These are phyloP conservation scores for Hedya salicella DNA, from an alignment of 2,888 invertebrate genomes.

Conservation along the genomic window DNA sequence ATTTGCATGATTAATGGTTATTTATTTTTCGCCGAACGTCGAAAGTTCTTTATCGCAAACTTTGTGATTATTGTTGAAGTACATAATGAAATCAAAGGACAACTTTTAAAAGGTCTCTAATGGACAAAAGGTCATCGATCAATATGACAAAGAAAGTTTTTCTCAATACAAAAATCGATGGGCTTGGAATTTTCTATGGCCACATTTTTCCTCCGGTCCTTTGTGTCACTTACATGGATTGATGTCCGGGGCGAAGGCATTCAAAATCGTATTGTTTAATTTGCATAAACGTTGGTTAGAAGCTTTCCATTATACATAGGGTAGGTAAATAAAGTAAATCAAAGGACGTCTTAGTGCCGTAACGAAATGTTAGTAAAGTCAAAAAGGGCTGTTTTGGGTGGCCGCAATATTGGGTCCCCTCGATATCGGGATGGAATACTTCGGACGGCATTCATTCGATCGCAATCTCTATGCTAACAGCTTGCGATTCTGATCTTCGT, in stretches of 20 bases:
- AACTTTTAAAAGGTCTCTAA: slow-evolving; percentile 81
- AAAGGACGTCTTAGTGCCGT: slow-evolving; percentile 70
- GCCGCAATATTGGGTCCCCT: slow-evolving; percentile 80
- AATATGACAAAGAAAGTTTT: slow-evolving; percentile 79
- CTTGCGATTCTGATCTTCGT: slow-evolving; percentile 85
- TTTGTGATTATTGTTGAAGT: slow-evolving; percentile 72
- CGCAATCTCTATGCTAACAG: slow-evolving; percentile 85
- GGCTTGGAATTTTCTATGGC: slow-evolving; percentile 64
- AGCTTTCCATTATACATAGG: slow-evolving; percentile 59
- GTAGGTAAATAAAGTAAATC: slow-evolving; percentile 70
- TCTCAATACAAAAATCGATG: slow-evolving; percentile 77
- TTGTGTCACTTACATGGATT: slow-evolving; percentile 64
- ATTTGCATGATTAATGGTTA: slow-evolving; percentile 70
- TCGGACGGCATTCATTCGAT: slow-evolving; percentile 81
- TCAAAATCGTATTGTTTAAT: slow-evolving; percentile 42
- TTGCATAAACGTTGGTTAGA: slow-evolving; percentile 36
- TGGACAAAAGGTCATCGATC: slow-evolving; percentile 82
- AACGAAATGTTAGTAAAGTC: slow-evolving; percentile 74
- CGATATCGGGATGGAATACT: slow-evolving; percentile 81
- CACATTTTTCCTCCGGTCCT: slow-evolving; percentile 64
- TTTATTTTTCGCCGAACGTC: slow-evolving; percentile 63
- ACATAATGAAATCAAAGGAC: slow-evolving; percentile 79
- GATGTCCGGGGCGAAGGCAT: slow-evolving; percentile 34
- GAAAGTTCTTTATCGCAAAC: slow-evolving; percentile 67
- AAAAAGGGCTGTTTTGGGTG: slow-evolving; percentile 75